phyloP scores from a whole-genome alignment of 1,140 invertebrate species.

The Bombus turneri region DNA sequence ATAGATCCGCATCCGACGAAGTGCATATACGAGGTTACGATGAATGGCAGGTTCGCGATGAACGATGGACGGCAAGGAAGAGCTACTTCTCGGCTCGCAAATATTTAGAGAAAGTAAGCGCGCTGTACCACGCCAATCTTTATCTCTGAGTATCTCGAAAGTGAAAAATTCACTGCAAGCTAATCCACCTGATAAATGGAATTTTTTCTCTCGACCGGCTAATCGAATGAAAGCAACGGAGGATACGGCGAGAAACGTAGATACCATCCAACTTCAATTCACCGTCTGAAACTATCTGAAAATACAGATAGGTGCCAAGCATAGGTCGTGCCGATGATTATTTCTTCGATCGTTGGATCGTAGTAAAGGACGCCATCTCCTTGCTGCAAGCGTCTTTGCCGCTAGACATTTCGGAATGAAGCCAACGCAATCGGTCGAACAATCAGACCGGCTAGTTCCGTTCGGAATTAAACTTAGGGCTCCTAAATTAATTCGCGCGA shows the following conservation, averaged over 20 bases:
- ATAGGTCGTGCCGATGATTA: too few species aligned
- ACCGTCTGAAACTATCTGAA: background rate
- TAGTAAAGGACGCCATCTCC: too few species aligned
- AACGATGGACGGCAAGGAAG: background rate
- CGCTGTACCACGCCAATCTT: slow-evolving; percentile 52
- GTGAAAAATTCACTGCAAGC: slow-evolving; percentile 34
- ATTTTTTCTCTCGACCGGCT: background rate
- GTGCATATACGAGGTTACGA: slow-evolving; percentile 16
- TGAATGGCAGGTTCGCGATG: slow-evolving; percentile 1
- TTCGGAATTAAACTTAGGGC: too few species aligned
- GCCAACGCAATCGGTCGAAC: too few species aligned
- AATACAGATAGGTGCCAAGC: background rate
- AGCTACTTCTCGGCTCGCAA: background rate
- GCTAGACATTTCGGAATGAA: too few species aligned
- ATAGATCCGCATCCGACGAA: background rate
- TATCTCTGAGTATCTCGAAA: background rate
- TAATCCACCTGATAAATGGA: slow-evolving; percentile 31
- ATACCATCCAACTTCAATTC: too few species aligned
- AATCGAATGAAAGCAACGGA: slow-evolving; percentile 4
- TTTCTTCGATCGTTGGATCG: too few species aligned
- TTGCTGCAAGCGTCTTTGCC: too few species aligned
- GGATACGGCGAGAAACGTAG: background rate
- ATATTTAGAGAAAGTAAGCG: slow-evolving; percentile 33
- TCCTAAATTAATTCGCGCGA: too few species aligned
- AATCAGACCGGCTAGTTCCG: too few species aligned